Evolutionary conservation across 92 coral and sea anemone genomes (phyloP), one percentile per base, ranked within the genome.

Genomic region (Palythoa grandiflora): DNA sequence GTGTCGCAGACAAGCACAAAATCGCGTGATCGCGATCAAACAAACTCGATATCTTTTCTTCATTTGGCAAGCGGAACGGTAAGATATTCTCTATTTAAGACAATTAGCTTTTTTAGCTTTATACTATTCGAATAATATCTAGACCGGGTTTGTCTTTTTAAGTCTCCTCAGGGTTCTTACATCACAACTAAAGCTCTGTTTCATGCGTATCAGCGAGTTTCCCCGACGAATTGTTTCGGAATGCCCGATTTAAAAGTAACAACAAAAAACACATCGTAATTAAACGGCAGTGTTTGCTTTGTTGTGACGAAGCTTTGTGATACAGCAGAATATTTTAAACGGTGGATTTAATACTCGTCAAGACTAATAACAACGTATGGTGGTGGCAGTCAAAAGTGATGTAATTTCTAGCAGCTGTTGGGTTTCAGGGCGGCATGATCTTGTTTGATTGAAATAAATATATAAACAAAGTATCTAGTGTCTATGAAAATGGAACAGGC

Each of bases 31-130:
- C 96, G 48, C 87, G 91, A 59, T 78, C 94, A 17, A 68, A 84
- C 94, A 35, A 87, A 86, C 78, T 84, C 88, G 53, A 83, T 91
- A 53, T 91, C 96, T 17, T 95, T 95, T 63, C 92, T 95, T 68
- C 96, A 95, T 88, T 89, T 95, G 57, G 98, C 96, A 10, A 81
- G 92, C 10, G 98, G 98, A 47, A 95, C 96, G 92, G 98, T 95
- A 88, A 40, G 93, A 51, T 39, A n/a, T 60, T 77, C 15, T 35
- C 20, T 12, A 15, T 5, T 9, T 8, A 55, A 36, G 20, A 38
- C 36, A 47, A 48, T 44, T 74, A 5, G 6, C 6, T 75, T 40
- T 75, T 48, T 36, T 5, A 2, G 28, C 28, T 28, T 28, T 28
- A 28, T 28, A 28, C 28, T 47, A n/a, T 75, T 28, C 16, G 78